These are phyloP conservation scores for Tyrannus savana DNA, from an alignment of 2,113 vertebrate genomes.

Conservation along the genomic window DNA sequence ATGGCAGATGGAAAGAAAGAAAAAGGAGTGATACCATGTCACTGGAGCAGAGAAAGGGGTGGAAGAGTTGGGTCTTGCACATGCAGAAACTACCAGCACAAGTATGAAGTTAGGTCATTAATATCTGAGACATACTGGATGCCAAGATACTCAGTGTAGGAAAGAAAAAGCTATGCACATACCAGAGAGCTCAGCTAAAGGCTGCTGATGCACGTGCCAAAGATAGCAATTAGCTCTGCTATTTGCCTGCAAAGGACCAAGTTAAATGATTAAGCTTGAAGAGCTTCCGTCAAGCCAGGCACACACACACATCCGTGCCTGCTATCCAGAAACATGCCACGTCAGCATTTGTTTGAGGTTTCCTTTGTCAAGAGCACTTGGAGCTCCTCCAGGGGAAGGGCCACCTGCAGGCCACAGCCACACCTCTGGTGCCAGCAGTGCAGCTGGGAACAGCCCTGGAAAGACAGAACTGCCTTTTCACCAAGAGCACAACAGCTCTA, in stretches of 20 bases:
- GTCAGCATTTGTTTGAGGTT: background rate
- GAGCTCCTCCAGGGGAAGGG: background rate
- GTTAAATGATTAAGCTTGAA: background rate
- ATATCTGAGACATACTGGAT: background rate
- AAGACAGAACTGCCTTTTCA: background rate
- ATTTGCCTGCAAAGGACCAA: background rate
- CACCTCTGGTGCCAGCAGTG: background rate
- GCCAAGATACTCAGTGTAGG: background rate
- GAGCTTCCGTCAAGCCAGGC: background rate
- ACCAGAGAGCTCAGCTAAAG: background rate
- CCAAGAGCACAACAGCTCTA: background rate
- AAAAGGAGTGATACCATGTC: background rate
- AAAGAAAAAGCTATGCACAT: background rate
- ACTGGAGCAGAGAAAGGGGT: background rate
- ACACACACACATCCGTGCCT: background rate
- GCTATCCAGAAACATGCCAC: background rate
- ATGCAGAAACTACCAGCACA: background rate
- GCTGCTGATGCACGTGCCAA: background rate
- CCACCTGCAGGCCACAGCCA: background rate
- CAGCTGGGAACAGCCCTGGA: background rate
- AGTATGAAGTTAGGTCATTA: background rate
- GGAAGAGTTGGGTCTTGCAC: background rate
- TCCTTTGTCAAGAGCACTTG: background rate
- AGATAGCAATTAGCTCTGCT: slow-evolving; percentile 3
- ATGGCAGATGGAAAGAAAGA: background rate